A percentile compares a stretch with the other conserved stretches of the same genome.
Conservation (phyloP, 2,888 invertebrate genomes). For the Diaperis boleti region DNA sequence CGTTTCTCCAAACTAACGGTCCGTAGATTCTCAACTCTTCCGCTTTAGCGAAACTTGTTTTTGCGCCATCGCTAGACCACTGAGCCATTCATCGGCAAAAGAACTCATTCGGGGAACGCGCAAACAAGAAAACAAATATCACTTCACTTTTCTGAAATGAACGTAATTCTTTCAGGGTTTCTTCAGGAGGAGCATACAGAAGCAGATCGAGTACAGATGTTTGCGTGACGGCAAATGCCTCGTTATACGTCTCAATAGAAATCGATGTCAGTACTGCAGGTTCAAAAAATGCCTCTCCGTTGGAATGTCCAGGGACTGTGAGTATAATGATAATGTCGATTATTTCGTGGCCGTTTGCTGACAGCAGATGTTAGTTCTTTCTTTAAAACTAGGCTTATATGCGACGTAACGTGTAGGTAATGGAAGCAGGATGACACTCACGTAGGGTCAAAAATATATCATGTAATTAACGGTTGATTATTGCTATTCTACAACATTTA, state of each 20-base stretch:
- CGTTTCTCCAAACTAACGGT: conserved; percentile 47
- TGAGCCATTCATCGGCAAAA: conserved; percentile 43
- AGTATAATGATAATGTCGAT: conserved; percentile 70
- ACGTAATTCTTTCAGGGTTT: conserved; percentile 79
- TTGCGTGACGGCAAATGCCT: conserved; percentile 94
- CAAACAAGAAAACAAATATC: conserved; percentile 26
- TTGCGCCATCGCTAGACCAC: conserved; percentile 43
- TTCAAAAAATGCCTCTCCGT: conserved; percentile 97
- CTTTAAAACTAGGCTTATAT: too few relatives aligned
- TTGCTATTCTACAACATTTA: too few relatives aligned
- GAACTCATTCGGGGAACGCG: conserved; percentile 20
- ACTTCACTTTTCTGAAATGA: conserved; percentile 14
- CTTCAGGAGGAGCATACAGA: conserved; percentile 95
- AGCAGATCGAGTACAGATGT: conserved; percentile 96
- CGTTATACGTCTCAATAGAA: conserved; percentile 92
- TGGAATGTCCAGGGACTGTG: conserved; percentile 97
- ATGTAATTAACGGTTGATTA: too few relatives aligned
- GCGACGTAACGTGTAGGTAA: too few relatives aligned
- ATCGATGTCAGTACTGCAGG: conserved; percentile 95
- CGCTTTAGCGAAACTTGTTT: conserved; percentile 45
- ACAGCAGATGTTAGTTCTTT: conserved; percentile 16
- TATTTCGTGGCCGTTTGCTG: conserved; percentile 18
- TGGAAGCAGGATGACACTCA: too few relatives aligned
- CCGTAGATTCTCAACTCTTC: conserved; percentile 43
- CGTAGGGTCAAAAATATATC: too few relatives aligned